phyloP scores from a whole-genome alignment of 2,888 invertebrate species.

The Meiosimyza platycephala region DNA sequence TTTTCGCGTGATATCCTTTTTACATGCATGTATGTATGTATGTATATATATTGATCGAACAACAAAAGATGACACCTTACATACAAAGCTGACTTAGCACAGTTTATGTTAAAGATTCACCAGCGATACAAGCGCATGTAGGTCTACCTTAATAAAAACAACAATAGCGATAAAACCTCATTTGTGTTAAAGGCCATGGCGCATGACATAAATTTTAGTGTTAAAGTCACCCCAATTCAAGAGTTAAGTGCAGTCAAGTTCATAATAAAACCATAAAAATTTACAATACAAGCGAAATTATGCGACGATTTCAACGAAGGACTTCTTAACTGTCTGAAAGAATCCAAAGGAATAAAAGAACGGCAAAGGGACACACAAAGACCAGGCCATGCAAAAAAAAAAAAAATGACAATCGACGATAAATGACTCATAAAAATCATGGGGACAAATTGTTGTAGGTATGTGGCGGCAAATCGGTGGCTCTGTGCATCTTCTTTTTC shows the following conservation, averaged over 20 bases:
- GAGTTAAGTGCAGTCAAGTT: slow-evolving; percentile 10
- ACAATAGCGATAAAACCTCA: slow-evolving; percentile 37
- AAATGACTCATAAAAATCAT: slow-evolving; percentile 49
- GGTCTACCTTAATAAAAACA: background rate
- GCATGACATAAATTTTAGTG: slow-evolving; percentile 42
- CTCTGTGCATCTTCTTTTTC: background rate
- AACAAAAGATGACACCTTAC: background rate
- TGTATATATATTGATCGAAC: no score
- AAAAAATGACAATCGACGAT: slow-evolving; percentile 44
- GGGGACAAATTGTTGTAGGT: slow-evolving; percentile 39
- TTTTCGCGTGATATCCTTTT: no score
- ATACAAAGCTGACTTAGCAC: background rate
- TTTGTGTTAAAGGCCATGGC: slow-evolving; percentile 40
- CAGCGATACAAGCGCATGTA: background rate
- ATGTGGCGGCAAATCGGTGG: slow-evolving; percentile 28
- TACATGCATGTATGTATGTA: no score
- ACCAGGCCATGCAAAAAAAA: background rate
- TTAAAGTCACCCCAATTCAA: slow-evolving; percentile 33
- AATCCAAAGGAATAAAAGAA: slow-evolving; percentile 20
- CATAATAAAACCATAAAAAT: slow-evolving; percentile 52
- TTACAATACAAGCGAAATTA: slow-evolving; percentile 19
- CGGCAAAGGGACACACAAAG: background rate
- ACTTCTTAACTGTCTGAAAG: background rate
- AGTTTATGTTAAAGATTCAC: background rate
- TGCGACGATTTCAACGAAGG: slow-evolving; percentile 28